These are phyloP conservation scores for Bufo gargarizans DNA, from an alignment of 2,113 vertebrate species.

Conservation along the genomic window DNA sequence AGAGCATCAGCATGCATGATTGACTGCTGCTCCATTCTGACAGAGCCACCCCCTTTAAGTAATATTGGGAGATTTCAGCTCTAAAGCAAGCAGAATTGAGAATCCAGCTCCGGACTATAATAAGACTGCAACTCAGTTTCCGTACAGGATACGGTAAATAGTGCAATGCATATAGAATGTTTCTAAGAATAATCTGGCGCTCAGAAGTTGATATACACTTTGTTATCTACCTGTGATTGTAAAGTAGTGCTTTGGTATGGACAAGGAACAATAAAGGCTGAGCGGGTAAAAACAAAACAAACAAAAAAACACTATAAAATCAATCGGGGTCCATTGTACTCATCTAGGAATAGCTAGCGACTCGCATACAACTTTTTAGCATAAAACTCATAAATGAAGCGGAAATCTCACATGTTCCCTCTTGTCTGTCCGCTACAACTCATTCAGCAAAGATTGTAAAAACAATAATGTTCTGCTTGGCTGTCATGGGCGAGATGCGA, in stretches of 20 bases:
- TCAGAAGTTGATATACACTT: not conserved
- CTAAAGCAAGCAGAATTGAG: not conserved
- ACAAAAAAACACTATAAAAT: not conserved
- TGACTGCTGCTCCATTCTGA: no score
- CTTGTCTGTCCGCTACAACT: not conserved
- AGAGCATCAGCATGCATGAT: no score
- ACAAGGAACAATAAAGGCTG: not conserved
- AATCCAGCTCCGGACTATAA: not conserved
- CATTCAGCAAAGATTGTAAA: slow-evolving; percentile 36
- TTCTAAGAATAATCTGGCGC: not conserved
- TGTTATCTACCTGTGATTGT: no score
- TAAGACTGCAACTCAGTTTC: not conserved
- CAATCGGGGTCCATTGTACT: no score
- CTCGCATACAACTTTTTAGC: not conserved
- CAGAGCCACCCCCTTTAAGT: no score
- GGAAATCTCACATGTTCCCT: slow-evolving; percentile 15
- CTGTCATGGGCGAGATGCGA: slow-evolving; percentile 3
- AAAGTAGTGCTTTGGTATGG: not conserved
- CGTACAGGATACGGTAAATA: no score
- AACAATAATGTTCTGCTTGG: slow-evolving; percentile 37
- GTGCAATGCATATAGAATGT: no score
- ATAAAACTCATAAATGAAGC: slow-evolving; percentile 16
- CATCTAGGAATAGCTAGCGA: not conserved
- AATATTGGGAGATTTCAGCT: not conserved
- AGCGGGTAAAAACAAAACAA: not conserved